Evolutionary conservation across 2,113 vertebrate species (phyloP).

Genomic region (Gavia stellata): DNA sequence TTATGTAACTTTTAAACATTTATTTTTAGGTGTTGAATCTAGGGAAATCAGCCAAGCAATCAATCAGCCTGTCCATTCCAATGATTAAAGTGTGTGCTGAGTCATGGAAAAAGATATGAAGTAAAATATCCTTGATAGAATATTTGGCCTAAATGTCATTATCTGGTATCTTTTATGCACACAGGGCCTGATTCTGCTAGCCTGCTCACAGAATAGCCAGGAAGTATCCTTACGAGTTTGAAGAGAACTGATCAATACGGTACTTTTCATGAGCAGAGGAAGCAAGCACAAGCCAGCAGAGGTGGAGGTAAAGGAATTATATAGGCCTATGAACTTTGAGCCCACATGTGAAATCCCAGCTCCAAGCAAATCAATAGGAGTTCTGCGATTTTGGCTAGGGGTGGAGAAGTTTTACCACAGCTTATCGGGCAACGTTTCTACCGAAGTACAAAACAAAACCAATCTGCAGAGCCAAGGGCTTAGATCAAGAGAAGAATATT

Average conservation of each 20-base stretch:
- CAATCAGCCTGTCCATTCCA: background rate
- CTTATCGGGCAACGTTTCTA: background rate
- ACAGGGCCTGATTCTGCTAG: background rate
- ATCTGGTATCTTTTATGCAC: background rate
- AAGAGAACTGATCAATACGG: background rate
- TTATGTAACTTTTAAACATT: background rate
- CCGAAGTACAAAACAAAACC: background rate
- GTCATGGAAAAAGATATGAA: background rate
- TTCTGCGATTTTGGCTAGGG: background rate
- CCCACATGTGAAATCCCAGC: background rate
- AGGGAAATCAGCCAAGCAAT: background rate
- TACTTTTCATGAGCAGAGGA: background rate
- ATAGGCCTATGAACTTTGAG: background rate
- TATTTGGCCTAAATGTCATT: background rate
- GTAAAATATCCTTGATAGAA: background rate
- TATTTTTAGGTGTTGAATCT: background rate
- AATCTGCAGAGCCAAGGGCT: background rate
- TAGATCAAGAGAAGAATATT: background rate
- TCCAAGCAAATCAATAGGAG: background rate
- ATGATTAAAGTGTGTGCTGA: background rate
- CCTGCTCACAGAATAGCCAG: background rate
- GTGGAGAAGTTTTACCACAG: background rate
- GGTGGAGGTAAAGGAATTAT: background rate
- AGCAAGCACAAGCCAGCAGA: background rate
- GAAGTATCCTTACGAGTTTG: background rate